A percentile compares a stretch with the other conserved stretches of the same genome.
phyloP scores from a whole-genome alignment of 1,140 invertebrate genomes.

The Pentalonia nigronervosa region DNA sequence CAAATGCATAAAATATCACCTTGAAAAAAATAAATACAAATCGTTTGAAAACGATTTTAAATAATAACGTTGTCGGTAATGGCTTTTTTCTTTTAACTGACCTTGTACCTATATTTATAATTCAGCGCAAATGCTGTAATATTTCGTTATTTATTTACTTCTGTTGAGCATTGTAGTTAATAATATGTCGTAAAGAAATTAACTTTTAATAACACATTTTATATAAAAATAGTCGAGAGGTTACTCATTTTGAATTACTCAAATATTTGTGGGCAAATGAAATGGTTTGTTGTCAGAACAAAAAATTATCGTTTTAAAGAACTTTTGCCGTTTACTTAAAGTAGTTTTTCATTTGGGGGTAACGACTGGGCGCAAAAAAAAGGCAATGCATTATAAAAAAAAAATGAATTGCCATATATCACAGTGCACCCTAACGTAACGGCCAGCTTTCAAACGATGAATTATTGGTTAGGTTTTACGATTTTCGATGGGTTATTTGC shows the following conservation, averaged over 20 bases:
- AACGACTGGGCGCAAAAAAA: not conserved
- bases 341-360: constrained; percentile 28
- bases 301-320: constrained; percentile 39
- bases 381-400: constrained; percentile 34
- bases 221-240: not conserved
- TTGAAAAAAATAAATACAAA: not conserved
- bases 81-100: not conserved
- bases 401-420: constrained; percentile 34
- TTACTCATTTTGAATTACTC: not conserved
- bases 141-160: not conserved
- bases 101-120: too few relatives aligned
- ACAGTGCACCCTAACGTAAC: not conserved
- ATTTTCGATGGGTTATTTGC: constrained; percentile 16
- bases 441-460: constrained; percentile 37
- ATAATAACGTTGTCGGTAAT: not conserved
- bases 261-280: not conserved
- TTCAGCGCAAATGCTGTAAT: not conserved
- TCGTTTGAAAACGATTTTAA: not conserved
- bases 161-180: not conserved
- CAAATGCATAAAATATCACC: not conserved
- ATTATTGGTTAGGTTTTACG: constrained; percentile 30
- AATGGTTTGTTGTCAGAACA: not conserved
- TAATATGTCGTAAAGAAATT: not conserved
- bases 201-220: not conserved
- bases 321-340: constrained; percentile 25